These are phyloP conservation scores for Himalopsyche japonica DNA, from an alignment of 2,888 invertebrate genomes.

Conservation along the genomic window DNA sequence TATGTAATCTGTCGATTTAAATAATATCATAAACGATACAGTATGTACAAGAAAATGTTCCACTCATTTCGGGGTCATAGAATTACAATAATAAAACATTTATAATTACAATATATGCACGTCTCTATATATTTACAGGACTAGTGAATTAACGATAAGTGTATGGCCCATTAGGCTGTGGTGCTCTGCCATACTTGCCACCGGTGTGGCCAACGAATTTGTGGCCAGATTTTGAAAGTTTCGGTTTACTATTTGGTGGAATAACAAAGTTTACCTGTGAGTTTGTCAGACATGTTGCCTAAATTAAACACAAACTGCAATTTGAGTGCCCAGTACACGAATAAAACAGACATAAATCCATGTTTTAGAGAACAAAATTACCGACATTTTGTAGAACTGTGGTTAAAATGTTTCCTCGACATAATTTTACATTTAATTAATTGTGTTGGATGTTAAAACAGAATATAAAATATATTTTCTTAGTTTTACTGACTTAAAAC, in stretches of 20 bases:
- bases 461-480: too few relatives aligned
- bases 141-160: slow-evolving; percentile 25
- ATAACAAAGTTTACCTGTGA: neutral
- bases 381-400: too few relatives aligned
- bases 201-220: neutral
- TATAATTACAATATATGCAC: slow-evolving; percentile 23
- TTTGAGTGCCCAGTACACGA: neutral
- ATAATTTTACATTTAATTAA: too few relatives aligned
- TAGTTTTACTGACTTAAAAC: too few relatives aligned
- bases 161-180: neutral
- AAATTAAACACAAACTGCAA: neutral
- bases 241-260: neutral
- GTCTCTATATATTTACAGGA: slow-evolving; percentile 31
- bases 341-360: neutral
- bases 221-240: neutral
- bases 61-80: neutral
- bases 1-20: too few relatives aligned
- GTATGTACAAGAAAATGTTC: neutral
- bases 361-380: too few relatives aligned
- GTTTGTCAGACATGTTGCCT: neutral
- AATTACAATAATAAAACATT: neutral
- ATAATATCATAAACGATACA: neutral
- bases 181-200: neutral
- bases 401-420: too few relatives aligned
- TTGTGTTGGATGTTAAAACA: too few relatives aligned